These are phyloP conservation scores for Drosophila mauritiana DNA, from an alignment of 1,140 invertebrate species.

Conservation along the genomic window DNA sequence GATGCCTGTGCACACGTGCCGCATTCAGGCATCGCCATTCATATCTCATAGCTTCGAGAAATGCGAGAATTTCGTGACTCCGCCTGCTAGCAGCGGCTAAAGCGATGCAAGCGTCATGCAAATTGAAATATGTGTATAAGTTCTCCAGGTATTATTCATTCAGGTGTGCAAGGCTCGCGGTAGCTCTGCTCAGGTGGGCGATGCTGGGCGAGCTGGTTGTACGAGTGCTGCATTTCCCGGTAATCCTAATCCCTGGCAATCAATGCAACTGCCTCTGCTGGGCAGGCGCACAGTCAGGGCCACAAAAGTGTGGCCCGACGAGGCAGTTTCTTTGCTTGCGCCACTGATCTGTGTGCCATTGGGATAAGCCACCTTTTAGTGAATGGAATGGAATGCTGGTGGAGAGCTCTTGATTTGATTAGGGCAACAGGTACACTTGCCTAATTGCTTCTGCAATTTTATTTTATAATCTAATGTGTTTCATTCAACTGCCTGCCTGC, in stretches of 20 bases:
- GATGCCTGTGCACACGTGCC: constrained; percentile 4
- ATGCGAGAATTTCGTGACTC: constrained; percentile 28
- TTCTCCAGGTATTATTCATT: not conserved
- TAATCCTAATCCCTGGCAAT: constrained; percentile 43
- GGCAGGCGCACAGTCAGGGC: constrained; percentile 14
- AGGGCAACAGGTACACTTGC: constrained; percentile 1
- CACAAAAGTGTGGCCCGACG: not conserved
- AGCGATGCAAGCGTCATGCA: constrained; percentile 36
- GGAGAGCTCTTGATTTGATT: not conserved
- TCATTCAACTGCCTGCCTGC: not conserved
- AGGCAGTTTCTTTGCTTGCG: constrained; percentile 22
- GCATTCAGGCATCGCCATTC: constrained; percentile 22
- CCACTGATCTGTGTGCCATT: constrained; percentile 19
- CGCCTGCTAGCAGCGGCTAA: constrained; percentile 19
- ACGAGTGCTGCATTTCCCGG: constrained; percentile 19
- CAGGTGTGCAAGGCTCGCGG: constrained; percentile 1
- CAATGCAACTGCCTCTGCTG: constrained; percentile 12
- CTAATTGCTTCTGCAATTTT: constrained; percentile 3
- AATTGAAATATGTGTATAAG: constrained; percentile 2
- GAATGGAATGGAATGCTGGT: not conserved
- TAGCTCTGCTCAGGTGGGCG: not conserved
- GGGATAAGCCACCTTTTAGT: constrained; percentile 12
- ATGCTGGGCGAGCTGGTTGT: not conserved
- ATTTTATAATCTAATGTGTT: not conserved
- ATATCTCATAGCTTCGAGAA: constrained; percentile 31